These are phyloP conservation scores for Oreohelix idahoensis DNA, from an alignment of 1,140 invertebrate species.

Conservation along the genomic window DNA sequence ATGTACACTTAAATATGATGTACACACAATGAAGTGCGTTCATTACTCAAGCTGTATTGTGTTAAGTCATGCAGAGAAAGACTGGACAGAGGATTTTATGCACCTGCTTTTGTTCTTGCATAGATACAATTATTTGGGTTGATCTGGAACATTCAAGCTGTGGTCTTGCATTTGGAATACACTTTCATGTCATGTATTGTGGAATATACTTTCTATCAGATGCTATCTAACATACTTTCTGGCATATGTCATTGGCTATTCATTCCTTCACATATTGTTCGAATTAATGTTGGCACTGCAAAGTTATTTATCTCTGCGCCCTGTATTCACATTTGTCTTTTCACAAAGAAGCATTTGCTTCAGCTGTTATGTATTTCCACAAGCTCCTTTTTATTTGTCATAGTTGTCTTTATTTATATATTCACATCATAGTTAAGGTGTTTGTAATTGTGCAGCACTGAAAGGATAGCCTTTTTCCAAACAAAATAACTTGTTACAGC, in stretches of 20 bases:
- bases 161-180: constrained; percentile 1
- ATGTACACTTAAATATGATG: background rate
- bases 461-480: no score
- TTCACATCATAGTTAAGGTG: no score
- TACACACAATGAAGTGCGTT: background rate
- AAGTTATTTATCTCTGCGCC: background rate
- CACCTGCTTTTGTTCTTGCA: background rate
- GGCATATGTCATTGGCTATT: no score
- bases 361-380: background rate
- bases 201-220: no score
- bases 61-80: background rate
- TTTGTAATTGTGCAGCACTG: no score
- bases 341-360: background rate
- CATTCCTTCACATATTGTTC: no score
- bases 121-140: background rate
- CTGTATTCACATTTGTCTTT: background rate
- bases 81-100: background rate
- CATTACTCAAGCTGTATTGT: background rate
- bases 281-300: background rate
- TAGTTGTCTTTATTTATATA: no score
- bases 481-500: no score
- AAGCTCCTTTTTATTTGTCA: background rate
- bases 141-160: background rate
- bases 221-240: no score
- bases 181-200: background rate